Percentiles rank a stretch among this genome's conserved stretches.
These are phyloP conservation scores for Eleginops maclovinus DNA, from an alignment of 2,113 vertebrate species.

Conservation along the genomic window DNA sequence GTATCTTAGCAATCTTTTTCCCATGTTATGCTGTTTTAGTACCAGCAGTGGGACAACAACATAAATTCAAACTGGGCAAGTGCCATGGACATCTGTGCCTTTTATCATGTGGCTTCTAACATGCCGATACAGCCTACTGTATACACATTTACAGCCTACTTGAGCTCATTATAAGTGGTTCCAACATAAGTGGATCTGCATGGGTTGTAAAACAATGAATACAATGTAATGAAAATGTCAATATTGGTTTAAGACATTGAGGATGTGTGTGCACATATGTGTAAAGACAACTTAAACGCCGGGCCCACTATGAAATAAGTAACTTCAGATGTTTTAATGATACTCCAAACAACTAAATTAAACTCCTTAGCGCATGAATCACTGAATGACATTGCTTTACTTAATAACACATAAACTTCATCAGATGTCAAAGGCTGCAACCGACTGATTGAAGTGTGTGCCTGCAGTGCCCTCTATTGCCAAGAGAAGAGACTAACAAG, in stretches of 20 bases:
- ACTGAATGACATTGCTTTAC: conserved; percentile 10
- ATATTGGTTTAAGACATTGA: background rate
- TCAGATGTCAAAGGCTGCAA: background rate
- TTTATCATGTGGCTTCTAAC: conserved; percentile 4
- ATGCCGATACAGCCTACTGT: background rate
- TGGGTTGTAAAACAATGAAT: background rate
- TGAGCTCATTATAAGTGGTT: background rate
- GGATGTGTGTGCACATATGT: background rate
- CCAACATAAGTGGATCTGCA: background rate
- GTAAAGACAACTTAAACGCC: background rate
- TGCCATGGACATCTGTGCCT: conserved; percentile 1
- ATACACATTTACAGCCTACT: background rate
- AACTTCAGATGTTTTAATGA: background rate
- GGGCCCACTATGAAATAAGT: background rate
- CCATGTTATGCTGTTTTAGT: conserved; percentile 10
- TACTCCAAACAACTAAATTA: background rate
- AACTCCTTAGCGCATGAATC: conserved; percentile 5
- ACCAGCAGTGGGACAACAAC: background rate
- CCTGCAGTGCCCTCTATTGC: conserved; percentile 79
- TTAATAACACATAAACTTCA: conserved; percentile 17
- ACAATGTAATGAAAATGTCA: background rate
- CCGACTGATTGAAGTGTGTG: conserved; percentile 17
- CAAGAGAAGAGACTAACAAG: conserved; percentile 18
- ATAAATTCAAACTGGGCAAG: background rate
- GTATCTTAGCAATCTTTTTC: background rate